Conservation (phyloP, 1,140 invertebrate genomes). For the Halotydeus destructor region DNA sequence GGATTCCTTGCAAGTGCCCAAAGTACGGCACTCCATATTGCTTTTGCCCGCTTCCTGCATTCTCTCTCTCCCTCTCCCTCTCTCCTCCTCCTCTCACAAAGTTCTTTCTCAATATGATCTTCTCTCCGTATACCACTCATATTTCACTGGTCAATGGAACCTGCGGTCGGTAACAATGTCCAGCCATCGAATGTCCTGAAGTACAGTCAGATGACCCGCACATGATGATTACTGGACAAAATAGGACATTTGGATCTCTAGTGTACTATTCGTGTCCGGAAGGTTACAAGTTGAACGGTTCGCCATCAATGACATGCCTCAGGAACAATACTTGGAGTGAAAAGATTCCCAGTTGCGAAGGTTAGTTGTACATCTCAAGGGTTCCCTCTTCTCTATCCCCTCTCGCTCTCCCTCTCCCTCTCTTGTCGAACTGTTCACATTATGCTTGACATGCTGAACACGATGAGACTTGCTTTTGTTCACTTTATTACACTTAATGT, state of each 20-base stretch:
- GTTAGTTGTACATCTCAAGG: conserved; percentile 11
- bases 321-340: conserved; percentile 46
- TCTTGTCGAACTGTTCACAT: not conserved
- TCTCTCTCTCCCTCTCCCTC: conserved; percentile 4
- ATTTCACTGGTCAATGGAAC: not conserved
- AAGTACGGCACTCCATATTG: not conserved
- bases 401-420: too few relatives aligned
- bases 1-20: not conserved
- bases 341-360: conserved; percentile 13
- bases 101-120: too few relatives aligned
- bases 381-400: too few relatives aligned
- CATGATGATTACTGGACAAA: conserved; percentile 36
- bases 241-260: conserved; percentile 39
- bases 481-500: not conserved
- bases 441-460: not conserved
- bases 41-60: not conserved
- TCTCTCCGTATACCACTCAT: not conserved
- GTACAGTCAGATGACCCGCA: conserved; percentile 28
- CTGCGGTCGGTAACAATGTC: too few relatives aligned
- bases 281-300: conserved; percentile 49
- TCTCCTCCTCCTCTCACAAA: not conserved
- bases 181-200: conserved; percentile 38
- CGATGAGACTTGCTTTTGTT: not conserved
- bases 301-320: conserved; percentile 48
- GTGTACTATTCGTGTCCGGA: conserved; percentile 57